phyloP scores from a whole-genome alignment of 1,140 invertebrate species.

The Dryas iulia region DNA sequence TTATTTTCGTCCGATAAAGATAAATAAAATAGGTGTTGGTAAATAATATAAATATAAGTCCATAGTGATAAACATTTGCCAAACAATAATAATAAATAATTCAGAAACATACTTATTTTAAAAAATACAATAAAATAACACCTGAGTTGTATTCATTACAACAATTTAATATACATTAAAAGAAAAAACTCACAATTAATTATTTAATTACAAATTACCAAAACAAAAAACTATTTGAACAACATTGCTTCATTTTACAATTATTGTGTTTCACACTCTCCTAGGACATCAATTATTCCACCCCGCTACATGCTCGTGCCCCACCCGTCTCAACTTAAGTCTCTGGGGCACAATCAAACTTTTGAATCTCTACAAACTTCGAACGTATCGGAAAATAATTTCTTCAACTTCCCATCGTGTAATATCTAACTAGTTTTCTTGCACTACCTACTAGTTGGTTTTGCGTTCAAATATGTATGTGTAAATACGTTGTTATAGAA shows the following conservation, averaged over 20 bases:
- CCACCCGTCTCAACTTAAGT: background rate
- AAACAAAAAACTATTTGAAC: background rate
- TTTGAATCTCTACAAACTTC: slow-evolving; percentile 27
- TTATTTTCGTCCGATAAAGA: too few relatives aligned
- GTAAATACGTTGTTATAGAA: too few relatives aligned
- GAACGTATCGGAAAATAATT: slow-evolving; percentile 34
- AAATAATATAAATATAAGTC: too few relatives aligned
- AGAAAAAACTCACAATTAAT: too few relatives aligned
- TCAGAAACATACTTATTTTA: too few relatives aligned
- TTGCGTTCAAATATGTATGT: background rate
- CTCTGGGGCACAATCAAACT: slow-evolving; percentile 36
- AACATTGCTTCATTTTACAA: background rate
- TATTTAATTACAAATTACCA: too few relatives aligned
- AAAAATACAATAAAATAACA: too few relatives aligned
- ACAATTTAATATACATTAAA: too few relatives aligned
- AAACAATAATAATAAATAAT: too few relatives aligned
- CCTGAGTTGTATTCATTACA: too few relatives aligned
- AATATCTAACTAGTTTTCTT: slow-evolving; percentile 9
- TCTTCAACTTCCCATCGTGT: slow-evolving; percentile 14
- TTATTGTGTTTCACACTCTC: background rate
- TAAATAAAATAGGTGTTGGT: too few relatives aligned
- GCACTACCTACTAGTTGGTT: background rate
- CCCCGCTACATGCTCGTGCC: background rate
- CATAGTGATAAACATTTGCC: too few relatives aligned
- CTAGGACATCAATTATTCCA: slow-evolving; percentile 21